Base-by-base conservation (phyloP, 2,113 vertebrate genomes). In the Aepyceros melampus region DNA sequence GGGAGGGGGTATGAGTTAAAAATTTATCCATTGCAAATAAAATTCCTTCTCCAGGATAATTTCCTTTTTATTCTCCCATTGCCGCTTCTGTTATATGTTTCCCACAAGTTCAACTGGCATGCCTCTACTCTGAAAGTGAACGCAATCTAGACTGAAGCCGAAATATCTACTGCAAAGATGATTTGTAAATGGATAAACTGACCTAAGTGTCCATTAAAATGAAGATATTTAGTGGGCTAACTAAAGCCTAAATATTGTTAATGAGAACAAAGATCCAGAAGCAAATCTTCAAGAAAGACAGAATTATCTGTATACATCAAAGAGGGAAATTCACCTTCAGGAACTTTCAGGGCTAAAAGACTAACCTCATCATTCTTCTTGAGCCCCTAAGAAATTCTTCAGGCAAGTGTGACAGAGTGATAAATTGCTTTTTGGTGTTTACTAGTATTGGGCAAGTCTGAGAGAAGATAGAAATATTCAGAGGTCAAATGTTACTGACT, bases 401-500 rank as follows among this genome's bases (percentile, higher is more conserved):
- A 60, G 84, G 79, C 91, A 51, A 81, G 56, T 60, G 36, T 93
- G 94, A 97, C 96, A 97, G 6, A 23, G 55, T 97, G 95, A 98
- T 95, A 43, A 87, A 98, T 98, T 49, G 64, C 79, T 71, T 79
- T 36, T 85, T 88, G 40, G 16, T 95, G 40, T 82, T 96, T 64
- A 47, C 55, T 96, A 95, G 87, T 95, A 97, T 95, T 96, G 89
- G 64, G 89, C 81, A 49, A 87, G 78, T 79, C 74, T 96, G 62
- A 90, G 60, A 82, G 45, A 97, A 97, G 62, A 97, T 74, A 96
- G 93, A 95, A 97, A 85, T 93, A 87, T 91, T 93, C 84, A 74
- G 40, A 84, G 94, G 90, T 98, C 84, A 95, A 98, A 95, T 96
- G 87, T 93, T 93, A 86, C 79, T 95, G 76, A 89, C 83, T 87